These are phyloP conservation scores for Xylocopa sonorina DNA, from an alignment of 1,140 invertebrate genomes.

Conservation along the genomic window DNA sequence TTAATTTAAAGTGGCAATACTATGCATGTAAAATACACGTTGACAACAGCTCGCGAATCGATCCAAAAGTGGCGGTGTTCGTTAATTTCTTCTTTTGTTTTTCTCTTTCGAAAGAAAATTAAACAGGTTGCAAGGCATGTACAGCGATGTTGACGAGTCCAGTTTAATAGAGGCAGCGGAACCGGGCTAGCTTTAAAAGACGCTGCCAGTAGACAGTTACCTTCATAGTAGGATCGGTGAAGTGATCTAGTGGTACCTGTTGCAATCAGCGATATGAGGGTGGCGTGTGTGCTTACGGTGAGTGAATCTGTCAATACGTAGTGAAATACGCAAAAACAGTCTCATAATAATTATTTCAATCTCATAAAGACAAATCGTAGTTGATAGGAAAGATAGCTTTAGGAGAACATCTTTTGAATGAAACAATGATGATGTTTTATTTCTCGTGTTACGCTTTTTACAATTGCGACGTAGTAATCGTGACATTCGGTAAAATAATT, in stretches of 20 bases:
- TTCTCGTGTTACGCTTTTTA: not conserved
- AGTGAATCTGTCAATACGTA: slow-evolving; percentile 29
- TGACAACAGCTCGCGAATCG: no score
- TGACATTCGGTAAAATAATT: no score
- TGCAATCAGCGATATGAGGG: slow-evolving; percentile 60
- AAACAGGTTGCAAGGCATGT: not conserved
- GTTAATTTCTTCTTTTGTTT: not conserved
- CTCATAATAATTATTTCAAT: not conserved
- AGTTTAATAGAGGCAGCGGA: slow-evolving; percentile 19
- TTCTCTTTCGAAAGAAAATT: slow-evolving; percentile 18
- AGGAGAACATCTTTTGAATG: not conserved
- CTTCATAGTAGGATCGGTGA: slow-evolving; percentile 37
- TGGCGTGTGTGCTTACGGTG: slow-evolving; percentile 64
- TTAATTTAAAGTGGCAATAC: not conserved
- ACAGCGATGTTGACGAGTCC: slow-evolving; percentile 44
- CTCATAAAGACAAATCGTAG: not conserved
- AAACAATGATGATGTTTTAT: no score
- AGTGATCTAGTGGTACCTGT: slow-evolving; percentile 53
- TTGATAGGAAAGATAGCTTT: no score
- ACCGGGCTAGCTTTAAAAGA: slow-evolving; percentile 62
- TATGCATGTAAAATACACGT: not conserved
- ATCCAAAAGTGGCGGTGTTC: not conserved
- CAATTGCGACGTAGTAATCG: not conserved
- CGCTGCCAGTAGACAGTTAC: slow-evolving; percentile 44
- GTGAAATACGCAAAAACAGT: not conserved